Base-by-base conservation (phyloP, 2,797 vertebrate species). In the Anomalospiza imberbis region DNA sequence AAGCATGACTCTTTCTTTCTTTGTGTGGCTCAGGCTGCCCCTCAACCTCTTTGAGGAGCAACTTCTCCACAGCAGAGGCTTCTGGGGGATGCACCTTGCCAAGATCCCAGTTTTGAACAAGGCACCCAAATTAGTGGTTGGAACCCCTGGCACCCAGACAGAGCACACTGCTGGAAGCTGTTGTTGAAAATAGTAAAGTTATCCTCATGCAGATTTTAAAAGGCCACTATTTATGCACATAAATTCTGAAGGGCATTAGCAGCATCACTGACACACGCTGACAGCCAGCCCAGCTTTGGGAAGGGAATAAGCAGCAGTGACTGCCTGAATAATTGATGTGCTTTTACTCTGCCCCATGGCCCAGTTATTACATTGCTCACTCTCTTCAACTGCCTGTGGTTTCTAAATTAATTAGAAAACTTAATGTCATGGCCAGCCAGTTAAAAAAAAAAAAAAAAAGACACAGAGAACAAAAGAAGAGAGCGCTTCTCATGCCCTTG, bases 201-300 rank as follows among this genome's bases (percentile, higher is more conserved):
- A 91, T 79, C 91, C 90, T 91, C 58, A n/a, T 94, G 77, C 70
- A 96, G 89, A 95, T 97, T 96, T 96, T 55, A 68, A 96, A 97
- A 97, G 95, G 94, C 95, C 93, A 92, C 80, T 94, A 84, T 96
- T 96, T 97, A 94, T 88, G 84, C 89, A 95, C 94, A 93, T 85
- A 96, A 96, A 97, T 98, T 95, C 88, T 97, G 96, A 97, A 97
- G 95, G 97, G 94, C 95, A 94, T 93, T 96, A 97, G 95, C 95
- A 2, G 92, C 75, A 89, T 77, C 71, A 38, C 93, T 97, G 97
- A 97, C 96, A 97, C 94, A 91, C 48, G 88, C 83, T 97, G 97
- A 97, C 97, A 98, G 95, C 93, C 76, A 95, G 87, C 88, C 29
- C 91, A 90, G 94, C 94, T 97, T 92, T 58, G 65, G 96, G 94